These are phyloP conservation scores for Heterohyrax brucei DNA, from an alignment of 2,797 vertebrate species.

Conservation along the genomic window DNA sequence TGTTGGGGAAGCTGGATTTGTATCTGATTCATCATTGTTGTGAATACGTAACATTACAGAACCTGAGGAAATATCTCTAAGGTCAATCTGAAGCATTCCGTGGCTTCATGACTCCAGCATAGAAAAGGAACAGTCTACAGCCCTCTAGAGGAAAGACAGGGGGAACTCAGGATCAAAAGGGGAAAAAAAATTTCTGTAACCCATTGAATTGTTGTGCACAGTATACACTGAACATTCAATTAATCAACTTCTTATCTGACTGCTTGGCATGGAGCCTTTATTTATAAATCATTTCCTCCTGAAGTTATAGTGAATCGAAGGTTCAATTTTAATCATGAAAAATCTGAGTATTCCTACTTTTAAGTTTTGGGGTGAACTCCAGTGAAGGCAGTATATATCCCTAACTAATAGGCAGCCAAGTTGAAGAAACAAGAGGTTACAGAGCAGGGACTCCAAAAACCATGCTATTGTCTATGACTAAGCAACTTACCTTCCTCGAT, in stretches of 20 bases:
- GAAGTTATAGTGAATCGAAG: constrained; percentile 31
- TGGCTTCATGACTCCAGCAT: background rate
- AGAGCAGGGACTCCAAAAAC: background rate
- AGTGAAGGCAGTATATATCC: background rate
- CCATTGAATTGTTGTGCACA: constrained; percentile 57
- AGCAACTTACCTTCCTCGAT: background rate
- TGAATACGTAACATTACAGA: background rate
- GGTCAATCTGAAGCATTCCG: background rate
- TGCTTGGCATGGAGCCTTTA: constrained; percentile 66
- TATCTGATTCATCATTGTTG: background rate
- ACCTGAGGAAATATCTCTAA: background rate
- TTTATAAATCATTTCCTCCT: constrained; percentile 72
- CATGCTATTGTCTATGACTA: background rate
- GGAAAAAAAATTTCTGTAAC: constrained; percentile 41
- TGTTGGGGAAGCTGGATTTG: background rate
- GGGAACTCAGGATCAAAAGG: background rate
- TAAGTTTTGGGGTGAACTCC: constrained; percentile 24
- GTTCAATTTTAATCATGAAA: constrained; percentile 73
- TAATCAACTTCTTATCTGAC: constrained; percentile 79
- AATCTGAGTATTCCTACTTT: constrained; percentile 23
- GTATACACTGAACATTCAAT: constrained; percentile 65
- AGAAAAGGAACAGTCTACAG: background rate
- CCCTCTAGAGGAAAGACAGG: background rate
- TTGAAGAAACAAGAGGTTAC: background rate
- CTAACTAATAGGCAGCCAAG: background rate